Conservation (phyloP, 2,888 invertebrate genomes). For the Hipparchia semele region DNA sequence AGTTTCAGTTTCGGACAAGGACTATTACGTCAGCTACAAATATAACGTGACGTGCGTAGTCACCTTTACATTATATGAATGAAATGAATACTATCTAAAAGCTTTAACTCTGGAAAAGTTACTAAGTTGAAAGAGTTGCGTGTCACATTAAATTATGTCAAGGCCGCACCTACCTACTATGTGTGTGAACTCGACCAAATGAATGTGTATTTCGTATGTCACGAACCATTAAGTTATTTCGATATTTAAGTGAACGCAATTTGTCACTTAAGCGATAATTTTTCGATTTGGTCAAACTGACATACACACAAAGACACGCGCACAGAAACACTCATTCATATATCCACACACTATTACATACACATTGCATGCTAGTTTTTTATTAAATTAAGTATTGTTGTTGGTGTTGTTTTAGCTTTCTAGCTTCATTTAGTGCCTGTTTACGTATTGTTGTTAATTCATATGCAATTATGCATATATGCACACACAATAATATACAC, state of each 20-base stretch:
- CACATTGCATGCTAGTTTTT: no score
- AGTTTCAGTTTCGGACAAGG: no score
- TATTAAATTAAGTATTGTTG: no score
- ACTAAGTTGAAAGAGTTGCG: constrained; percentile 27
- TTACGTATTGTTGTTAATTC: no score
- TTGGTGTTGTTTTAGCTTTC: no score
- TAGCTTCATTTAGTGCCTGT: no score
- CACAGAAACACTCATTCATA: no score
- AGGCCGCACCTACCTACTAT: constrained; percentile 30
- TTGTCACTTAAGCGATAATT: neutral
- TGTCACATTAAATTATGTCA: constrained; percentile 33
- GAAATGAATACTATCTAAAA: constrained; percentile 13
- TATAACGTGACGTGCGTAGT: neutral
- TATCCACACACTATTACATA: no score
- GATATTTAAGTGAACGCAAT: neutral
- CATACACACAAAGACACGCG: no score
- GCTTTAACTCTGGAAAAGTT: constrained; percentile 13
- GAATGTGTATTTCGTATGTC: constrained; percentile 25
- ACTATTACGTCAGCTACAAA: neutral
- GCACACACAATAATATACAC: no score
- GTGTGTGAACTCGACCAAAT: constrained; percentile 33
- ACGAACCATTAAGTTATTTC: constrained; percentile 6
- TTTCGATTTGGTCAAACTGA: no score
- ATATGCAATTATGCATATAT: no score
- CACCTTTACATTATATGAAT: neutral